A percentile compares a stretch with the other conserved stretches of the same genome.
These are phyloP conservation scores for Halichoerus grypus DNA, from an alignment of 2,113 vertebrate genomes.

Conservation along the genomic window DNA sequence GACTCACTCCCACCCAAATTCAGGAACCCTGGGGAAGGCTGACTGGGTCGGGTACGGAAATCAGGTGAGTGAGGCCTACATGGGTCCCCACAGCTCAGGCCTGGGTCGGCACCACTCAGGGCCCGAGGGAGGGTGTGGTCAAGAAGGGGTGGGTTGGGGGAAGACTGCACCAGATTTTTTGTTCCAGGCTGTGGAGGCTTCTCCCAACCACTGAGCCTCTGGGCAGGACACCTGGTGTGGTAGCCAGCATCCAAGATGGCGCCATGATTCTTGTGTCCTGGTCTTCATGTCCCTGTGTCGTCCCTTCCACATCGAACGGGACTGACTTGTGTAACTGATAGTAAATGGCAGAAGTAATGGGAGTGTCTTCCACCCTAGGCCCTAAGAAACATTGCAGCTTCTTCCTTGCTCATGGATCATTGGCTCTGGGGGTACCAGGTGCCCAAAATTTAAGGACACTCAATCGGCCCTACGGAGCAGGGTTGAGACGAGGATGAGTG, in stretches of 20 bases:
- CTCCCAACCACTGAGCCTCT: not conserved
- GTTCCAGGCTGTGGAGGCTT: not conserved
- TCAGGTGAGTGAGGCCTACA: not conserved
- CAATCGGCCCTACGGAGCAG: fast-evolving
- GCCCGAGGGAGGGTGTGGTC: not conserved
- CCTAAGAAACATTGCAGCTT: not conserved
- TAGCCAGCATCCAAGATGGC: not conserved
- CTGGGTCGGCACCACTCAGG: not conserved
- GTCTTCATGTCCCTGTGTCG: not conserved
- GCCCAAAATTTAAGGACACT: not conserved
- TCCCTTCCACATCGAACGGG: not conserved
- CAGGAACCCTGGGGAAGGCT: not conserved
- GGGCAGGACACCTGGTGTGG: not conserved
- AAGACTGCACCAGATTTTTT: not conserved
- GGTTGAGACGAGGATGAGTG: not conserved
- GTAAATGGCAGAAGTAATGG: not conserved
- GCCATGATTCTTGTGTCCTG: not conserved
- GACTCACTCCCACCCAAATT: not conserved
- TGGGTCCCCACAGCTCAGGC: not conserved
- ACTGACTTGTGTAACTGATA: not conserved
- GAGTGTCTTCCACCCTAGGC: not conserved
- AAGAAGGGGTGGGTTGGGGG: not conserved
- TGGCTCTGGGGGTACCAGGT: not conserved
- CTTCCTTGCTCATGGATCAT: not conserved
- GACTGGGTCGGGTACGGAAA: too few relatives aligned